Percentiles rank a stretch among this genome's conserved stretches.
Conservation (phyloP, 2,888 invertebrate species). For the Agrilus mali region DNA sequence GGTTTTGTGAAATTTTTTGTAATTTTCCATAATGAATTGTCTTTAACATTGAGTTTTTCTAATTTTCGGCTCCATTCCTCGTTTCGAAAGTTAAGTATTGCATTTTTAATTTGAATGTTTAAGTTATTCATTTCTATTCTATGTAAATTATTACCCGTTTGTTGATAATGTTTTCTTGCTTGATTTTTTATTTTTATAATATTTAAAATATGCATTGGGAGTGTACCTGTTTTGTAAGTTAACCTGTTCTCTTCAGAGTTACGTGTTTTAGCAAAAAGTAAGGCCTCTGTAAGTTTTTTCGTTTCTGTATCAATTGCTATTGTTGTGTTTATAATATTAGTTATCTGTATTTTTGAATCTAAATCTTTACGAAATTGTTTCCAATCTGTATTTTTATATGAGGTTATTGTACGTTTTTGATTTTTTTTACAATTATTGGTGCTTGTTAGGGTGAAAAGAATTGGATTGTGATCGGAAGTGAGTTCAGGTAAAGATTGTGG, state of each 20-base stretch:
- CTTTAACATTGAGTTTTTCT: background rate
- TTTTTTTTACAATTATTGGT: too few species aligned
- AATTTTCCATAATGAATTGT: conserved; percentile 1
- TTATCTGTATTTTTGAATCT: too few species aligned
- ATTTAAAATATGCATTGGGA: background rate
- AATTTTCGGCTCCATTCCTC: background rate
- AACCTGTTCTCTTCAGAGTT: too few species aligned
- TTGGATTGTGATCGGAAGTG: too few species aligned
- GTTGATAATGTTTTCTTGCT: background rate
- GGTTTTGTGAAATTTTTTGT: background rate
- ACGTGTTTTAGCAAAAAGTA: too few species aligned
- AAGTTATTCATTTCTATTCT: background rate
- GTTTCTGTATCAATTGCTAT: too few species aligned
- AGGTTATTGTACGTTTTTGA: too few species aligned
- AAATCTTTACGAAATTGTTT: too few species aligned
- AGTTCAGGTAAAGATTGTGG: background rate
- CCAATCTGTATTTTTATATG: too few species aligned
- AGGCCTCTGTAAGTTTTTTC: too few species aligned
- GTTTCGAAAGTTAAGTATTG: background rate
- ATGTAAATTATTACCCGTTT: background rate
- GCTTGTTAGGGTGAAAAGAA: too few species aligned
- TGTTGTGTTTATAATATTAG: too few species aligned
- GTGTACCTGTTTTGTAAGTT: background rate
- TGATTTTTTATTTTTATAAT: background rate
- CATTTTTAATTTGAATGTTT: background rate